Conservation (phyloP, 23 tunicate species). For the Styela clava region DNA sequence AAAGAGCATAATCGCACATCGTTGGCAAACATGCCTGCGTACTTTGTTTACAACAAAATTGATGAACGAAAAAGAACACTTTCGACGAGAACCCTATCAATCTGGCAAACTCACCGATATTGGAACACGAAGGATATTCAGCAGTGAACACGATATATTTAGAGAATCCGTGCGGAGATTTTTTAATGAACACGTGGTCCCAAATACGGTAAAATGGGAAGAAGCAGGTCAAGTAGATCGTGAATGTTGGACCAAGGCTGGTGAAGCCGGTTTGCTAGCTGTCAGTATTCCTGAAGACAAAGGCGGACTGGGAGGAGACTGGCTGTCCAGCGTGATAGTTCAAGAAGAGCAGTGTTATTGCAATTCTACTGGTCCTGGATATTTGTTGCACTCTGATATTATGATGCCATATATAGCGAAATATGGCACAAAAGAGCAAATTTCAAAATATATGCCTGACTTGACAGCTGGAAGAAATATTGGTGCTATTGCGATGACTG, state of each 20-base stretch:
- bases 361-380: conserved; percentile 90
- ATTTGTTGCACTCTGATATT: conserved; percentile 84
- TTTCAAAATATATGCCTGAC: conserved; percentile 84
- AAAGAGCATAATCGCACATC: too few relatives aligned
- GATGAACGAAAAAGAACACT: neutral
- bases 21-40: too few relatives aligned
- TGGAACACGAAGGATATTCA: conserved; percentile 85
- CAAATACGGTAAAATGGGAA: conserved; percentile 76
- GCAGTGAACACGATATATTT: conserved; percentile 95
- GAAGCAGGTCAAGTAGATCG: conserved; percentile 74
- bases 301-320: conserved; percentile 98
- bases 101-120: conserved; percentile 63
- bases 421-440: conserved; percentile 93
- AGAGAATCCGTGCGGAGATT: conserved; percentile 86
- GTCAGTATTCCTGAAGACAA: conserved; percentile 67
- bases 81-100: conserved; percentile 18
- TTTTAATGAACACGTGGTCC: conserved; percentile 81
- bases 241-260: conserved; percentile 87
- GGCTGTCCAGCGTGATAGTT: conserved; percentile 89
- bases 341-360: conserved; percentile 91
- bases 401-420: conserved; percentile 93
- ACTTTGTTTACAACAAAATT: too few relatives aligned
- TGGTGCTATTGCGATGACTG: conserved; percentile 80
- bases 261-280: conserved; percentile 80
- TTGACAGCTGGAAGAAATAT: conserved; percentile 90